Evolutionary conservation across 2,888 invertebrate genomes (phyloP).

Genomic region (Orchesellides sinensis): DNA sequence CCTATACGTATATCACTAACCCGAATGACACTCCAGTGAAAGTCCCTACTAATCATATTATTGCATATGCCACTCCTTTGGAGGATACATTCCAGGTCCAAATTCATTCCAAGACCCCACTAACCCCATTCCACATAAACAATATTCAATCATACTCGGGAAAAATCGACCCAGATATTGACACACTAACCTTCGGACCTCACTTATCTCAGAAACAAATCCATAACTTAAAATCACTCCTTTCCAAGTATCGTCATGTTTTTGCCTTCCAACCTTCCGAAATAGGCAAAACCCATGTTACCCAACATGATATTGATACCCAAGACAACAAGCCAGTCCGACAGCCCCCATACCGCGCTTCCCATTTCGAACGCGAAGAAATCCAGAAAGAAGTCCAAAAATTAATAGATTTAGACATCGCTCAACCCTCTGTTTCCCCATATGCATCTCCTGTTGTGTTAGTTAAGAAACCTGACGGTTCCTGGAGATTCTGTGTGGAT

Average conservation of each 20-base stretch:
- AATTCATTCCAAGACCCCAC: too few relatives aligned
- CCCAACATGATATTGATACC: neutral
- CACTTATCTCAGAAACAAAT: neutral
- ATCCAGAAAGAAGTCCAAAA: neutral
- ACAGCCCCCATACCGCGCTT: neutral
- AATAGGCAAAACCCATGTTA: neutral
- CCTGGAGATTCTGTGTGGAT: neutral
- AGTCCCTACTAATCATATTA: neutral
- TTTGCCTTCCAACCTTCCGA: neutral
- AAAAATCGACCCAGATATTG: neutral
- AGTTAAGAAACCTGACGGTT: conserved; percentile 19
- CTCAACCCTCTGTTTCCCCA: neutral
- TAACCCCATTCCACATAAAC: neutral
- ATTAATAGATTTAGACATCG: neutral
- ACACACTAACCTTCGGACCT: neutral
- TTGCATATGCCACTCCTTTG: too few relatives aligned
- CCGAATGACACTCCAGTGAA: neutral
- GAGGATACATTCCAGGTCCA: too few relatives aligned
- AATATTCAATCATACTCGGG: neutral
- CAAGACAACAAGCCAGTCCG: neutral
- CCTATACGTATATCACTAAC: neutral
- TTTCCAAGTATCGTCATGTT: neutral
- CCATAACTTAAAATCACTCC: neutral
- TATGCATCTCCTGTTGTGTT: conserved; percentile 7
- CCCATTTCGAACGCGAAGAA: neutral